Conservation (phyloP, 2,797 vertebrate genomes). For the Neoniphon sammara region DNA sequence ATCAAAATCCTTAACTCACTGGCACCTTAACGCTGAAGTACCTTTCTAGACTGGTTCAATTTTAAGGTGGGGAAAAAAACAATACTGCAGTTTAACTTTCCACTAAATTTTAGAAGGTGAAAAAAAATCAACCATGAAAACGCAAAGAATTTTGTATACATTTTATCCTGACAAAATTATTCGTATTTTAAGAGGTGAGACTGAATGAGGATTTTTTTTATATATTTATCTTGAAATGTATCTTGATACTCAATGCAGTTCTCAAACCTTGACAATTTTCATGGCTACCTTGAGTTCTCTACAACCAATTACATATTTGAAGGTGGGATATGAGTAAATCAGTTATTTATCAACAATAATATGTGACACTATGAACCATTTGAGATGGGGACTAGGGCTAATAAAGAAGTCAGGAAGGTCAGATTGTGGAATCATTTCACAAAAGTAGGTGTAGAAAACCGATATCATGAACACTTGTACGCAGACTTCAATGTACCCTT, state of each 20-base stretch:
- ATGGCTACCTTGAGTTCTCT: background rate
- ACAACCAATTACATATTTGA: background rate
- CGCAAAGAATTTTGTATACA: background rate
- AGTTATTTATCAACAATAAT: background rate
- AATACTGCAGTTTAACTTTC: too few species aligned
- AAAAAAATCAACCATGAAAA: background rate
- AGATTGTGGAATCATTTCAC: background rate
- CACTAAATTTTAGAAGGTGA: too few species aligned
- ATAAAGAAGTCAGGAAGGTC: background rate
- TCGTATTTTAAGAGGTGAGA: background rate
- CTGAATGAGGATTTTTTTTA: background rate
- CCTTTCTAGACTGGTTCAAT: constrained; percentile 14
- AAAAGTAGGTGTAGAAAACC: background rate
- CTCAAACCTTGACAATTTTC: background rate
- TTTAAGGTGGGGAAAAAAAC: background rate
- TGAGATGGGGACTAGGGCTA: background rate
- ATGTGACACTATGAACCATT: background rate
- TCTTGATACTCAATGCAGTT: background rate
- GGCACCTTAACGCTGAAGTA: background rate
- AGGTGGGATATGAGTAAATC: background rate
- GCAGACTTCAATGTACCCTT: too few species aligned
- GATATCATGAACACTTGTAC: background rate
- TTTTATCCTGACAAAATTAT: too few species aligned
- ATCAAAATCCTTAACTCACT: constrained; percentile 31
- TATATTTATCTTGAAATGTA: background rate